Conservation (phyloP, 2,113 vertebrate genomes). For the Caranx melampygus region DNA sequence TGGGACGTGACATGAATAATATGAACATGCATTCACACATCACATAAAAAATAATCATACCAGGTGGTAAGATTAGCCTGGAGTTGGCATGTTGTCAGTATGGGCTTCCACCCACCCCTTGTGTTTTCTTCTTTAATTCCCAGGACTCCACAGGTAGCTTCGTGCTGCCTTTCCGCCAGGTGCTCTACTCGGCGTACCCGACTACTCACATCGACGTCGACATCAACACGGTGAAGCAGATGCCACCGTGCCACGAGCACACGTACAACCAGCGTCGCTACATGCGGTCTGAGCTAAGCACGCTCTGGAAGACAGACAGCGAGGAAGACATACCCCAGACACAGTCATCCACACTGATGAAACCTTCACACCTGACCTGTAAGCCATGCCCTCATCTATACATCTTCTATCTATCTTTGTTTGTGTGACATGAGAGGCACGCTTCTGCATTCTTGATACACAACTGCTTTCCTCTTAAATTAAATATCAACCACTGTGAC, state of each 20-base stretch:
- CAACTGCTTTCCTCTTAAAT: background rate
- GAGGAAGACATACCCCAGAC: slow-evolving; percentile 93
- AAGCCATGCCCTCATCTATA: slow-evolving; percentile 57
- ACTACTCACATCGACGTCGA: slow-evolving; percentile 98
- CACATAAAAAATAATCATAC: background rate
- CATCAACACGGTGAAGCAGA: slow-evolving; percentile 97
- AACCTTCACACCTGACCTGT: slow-evolving; percentile 95
- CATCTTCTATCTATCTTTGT: background rate
- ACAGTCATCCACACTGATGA: slow-evolving; percentile 92
- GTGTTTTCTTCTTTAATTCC: background rate
- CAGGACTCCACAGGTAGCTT: slow-evolving; percentile 97
- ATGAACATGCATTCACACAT: background rate
- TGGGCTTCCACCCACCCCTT: background rate
- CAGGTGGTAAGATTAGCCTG: background rate
- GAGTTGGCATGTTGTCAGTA: slow-evolving; percentile 6
- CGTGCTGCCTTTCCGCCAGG: slow-evolving; percentile 95
- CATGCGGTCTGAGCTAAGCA: slow-evolving; percentile 91
- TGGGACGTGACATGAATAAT: background rate
- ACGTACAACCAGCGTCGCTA: slow-evolving; percentile 94
- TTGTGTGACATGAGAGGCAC: background rate
- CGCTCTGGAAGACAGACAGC: slow-evolving; percentile 92
- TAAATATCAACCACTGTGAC: background rate
- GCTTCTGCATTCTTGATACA: background rate
- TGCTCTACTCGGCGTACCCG: slow-evolving; percentile 96
- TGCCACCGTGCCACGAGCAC: slow-evolving; percentile 97